Evolutionary conservation across 1,140 invertebrate genomes (phyloP).

Genomic region (Euglossa dilemma): DNA sequence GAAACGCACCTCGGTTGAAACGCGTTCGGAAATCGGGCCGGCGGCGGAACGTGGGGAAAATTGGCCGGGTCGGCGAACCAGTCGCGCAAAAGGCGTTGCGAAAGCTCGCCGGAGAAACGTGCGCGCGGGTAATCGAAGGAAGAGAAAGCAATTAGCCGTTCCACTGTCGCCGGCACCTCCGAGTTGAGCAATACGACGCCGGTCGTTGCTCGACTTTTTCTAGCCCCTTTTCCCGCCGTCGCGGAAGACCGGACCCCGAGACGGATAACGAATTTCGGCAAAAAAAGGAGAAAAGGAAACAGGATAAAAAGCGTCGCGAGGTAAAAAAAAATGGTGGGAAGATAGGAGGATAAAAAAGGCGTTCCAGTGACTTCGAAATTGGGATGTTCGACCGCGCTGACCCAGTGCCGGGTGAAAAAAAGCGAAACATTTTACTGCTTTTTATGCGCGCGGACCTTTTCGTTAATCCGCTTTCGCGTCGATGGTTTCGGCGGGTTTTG

Average conservation of each 20-base stretch:
- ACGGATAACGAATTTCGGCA: background rate
- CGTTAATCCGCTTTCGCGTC: slow-evolving; percentile 22
- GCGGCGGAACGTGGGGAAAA: background rate
- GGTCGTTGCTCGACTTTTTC: slow-evolving; percentile 22
- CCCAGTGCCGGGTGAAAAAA: slow-evolving; percentile 7
- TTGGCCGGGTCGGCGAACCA: background rate
- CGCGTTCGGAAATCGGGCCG: background rate
- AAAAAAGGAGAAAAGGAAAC: background rate
- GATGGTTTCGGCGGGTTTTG: background rate
- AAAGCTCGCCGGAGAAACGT: background rate
- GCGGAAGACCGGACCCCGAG: too few relatives aligned
- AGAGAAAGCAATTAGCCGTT: slow-evolving; percentile 43
- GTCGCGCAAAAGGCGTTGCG: background rate
- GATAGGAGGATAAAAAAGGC: background rate
- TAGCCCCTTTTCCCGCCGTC: background rate
- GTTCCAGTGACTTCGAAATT: slow-evolving; percentile 36
- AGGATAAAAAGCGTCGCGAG: too few relatives aligned
- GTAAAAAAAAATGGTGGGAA: background rate
- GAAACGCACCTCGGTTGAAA: background rate
- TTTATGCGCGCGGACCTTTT: slow-evolving; percentile 28
- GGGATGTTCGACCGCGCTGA: background rate
- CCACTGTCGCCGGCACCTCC: background rate
- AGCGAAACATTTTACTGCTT: slow-evolving; percentile 65
- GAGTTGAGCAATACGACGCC: slow-evolving; percentile 46
- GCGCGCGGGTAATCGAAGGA: slow-evolving; percentile 4